Evolutionary conservation across 2,113 vertebrate genomes (phyloP).

Genomic region (Eurypyga helias): DNA sequence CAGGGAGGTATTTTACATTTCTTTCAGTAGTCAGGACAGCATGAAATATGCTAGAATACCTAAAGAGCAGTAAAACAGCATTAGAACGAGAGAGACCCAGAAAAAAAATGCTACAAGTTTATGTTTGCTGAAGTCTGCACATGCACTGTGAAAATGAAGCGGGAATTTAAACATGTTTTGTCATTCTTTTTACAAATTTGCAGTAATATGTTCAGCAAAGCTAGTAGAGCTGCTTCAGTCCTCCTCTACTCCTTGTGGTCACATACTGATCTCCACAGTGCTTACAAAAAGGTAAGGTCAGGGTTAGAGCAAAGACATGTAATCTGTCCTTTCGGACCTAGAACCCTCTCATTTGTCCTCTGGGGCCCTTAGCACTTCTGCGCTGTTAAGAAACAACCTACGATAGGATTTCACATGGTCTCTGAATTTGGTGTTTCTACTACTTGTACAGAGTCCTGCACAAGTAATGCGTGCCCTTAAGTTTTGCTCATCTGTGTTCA

Average conservation of each 20-base stretch:
- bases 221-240: constrained; percentile 81
- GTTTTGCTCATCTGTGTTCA: not conserved
- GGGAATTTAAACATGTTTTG: not conserved
- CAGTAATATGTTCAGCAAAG: constrained; percentile 76
- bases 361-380: not conserved
- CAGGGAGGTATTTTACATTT: not conserved
- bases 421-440: not conserved
- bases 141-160: not conserved
- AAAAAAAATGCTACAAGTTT: not conserved
- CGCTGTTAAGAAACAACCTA: not conserved
- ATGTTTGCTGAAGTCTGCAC: not conserved
- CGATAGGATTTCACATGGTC: not conserved
- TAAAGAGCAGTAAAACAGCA: not conserved
- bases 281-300: constrained; percentile 86
- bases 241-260: constrained; percentile 89
- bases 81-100: not conserved
- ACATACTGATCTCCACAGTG: constrained; percentile 81
- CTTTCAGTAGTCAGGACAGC: not conserved
- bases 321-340: not conserved
- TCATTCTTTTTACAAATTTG: not conserved
- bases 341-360: not conserved
- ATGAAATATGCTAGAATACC: not conserved
- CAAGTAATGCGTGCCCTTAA: not conserved
- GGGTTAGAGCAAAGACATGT: not conserved
- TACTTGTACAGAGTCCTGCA: not conserved